Evolutionary conservation across 1,140 invertebrate species (phyloP), one percentile per base, ranked within the genome.

Genomic region (Frieseomelitta varia): DNA sequence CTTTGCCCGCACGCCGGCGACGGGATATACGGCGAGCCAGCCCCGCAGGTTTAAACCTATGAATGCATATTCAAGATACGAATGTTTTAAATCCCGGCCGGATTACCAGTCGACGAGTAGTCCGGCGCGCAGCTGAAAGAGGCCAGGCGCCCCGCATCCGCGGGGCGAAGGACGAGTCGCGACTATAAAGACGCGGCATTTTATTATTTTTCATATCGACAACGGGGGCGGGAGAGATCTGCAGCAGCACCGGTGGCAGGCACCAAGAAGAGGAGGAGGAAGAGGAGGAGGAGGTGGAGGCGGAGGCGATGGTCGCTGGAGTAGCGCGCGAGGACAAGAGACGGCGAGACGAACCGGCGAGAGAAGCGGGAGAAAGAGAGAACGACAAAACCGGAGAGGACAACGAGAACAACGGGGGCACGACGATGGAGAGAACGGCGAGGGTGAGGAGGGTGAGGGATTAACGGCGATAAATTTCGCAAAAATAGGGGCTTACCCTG

Each of bases 391-490:
- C 61, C 61, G 34, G 47, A 85, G 82, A 84, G 75, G 81, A 71
- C 83, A 82, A 72, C 76, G 79, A 72, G 56, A 77, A 68, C 63
- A 68, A 79, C 77, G 56, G 2, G 56, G 65, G 39, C 39, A 47
- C 39, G 68, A 51, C 58, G 78, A 81, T 58, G 67, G 78, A 86
- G 67, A 87, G 79, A 81, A 85, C 65, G 78, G 63, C 58, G 81
- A 67, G 85, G 84, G 80, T 27, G 74, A 39, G 63, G 79, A 77
- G 90, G 81, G 78, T 93, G 92, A 94, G 90, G 94, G 94, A 95
- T 95, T 95, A 95, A 94, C 93, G 92, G 92, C 94, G 94, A 95
- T 95, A 95, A 95, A 95, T 95, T 95, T 95, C 92, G 90, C 93
- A 95, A 95, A 95, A 94, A 95, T 95, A 91, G 93, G 93, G 93